Percentiles rank a stretch among this genome's conserved stretches.
These are phyloP conservation scores for Erebia ligea DNA, from an alignment of 2,888 invertebrate species.

Conservation along the genomic window DNA sequence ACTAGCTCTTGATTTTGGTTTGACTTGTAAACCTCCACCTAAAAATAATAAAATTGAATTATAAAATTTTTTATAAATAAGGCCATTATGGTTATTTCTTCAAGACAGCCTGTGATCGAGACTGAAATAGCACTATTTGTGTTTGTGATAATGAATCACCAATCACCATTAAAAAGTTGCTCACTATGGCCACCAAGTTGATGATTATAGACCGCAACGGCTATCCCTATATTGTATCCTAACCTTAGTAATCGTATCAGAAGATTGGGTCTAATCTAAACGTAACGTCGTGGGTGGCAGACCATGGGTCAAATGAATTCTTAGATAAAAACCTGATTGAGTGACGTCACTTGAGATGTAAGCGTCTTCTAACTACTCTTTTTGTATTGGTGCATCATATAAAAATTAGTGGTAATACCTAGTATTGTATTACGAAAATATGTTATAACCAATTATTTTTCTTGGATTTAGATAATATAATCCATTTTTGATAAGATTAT, in stretches of 20 bases:
- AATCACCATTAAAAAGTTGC: background rate
- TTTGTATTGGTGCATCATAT: background rate
- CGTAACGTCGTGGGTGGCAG: slow-evolving; percentile 74
- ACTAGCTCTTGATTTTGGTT: too few species aligned
- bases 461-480: background rate
- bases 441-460: background rate
- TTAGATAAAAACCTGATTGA: slow-evolving; percentile 72
- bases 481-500: background rate
- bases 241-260: slow-evolving; percentile 54
- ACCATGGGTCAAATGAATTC: slow-evolving; percentile 72
- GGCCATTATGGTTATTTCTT: background rate
- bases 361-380: slow-evolving; percentile 39
- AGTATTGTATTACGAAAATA: background rate
- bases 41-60: too few species aligned
- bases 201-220: background rate
- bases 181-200: background rate
- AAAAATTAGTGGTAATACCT: background rate
- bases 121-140: too few species aligned
- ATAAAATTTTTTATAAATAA: too few species aligned
- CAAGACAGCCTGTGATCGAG: too few species aligned
- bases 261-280: slow-evolving; percentile 44
- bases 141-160: too few species aligned
- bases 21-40: too few species aligned
- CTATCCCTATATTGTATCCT: background rate
- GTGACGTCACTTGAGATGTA: slow-evolving; percentile 53